These are phyloP conservation scores for Dicyrtomina minuta DNA, from an alignment of 2,888 invertebrate species.

Conservation along the genomic window DNA sequence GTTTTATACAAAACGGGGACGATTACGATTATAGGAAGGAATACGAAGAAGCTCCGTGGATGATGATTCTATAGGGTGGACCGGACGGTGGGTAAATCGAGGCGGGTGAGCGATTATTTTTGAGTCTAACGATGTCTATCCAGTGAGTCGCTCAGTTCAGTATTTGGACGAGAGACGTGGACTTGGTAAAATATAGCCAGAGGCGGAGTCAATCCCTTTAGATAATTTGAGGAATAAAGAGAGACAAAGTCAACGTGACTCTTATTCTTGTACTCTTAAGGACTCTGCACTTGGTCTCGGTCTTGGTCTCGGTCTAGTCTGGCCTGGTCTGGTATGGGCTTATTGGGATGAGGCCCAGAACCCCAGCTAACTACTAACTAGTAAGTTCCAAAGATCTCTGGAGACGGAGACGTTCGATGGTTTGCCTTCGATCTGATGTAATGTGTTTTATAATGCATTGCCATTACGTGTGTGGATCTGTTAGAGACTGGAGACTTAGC, in stretches of 20 bases:
- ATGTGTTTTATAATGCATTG: slow-evolving; percentile 20
- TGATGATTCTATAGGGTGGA: too few relatives aligned
- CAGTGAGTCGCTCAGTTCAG: not conserved
- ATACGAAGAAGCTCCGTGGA: too few relatives aligned
- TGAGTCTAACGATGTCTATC: slow-evolving; percentile 12
- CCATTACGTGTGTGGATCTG: not conserved
- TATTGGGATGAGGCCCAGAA: too few relatives aligned
- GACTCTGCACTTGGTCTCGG: slow-evolving; percentile 20
- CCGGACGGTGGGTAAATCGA: not conserved
- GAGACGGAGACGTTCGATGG: too few relatives aligned
- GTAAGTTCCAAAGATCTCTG: slow-evolving; percentile 17
- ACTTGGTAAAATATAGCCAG: too few relatives aligned
- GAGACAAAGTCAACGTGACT: slow-evolving; percentile 20
- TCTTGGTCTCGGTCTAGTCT: too few relatives aligned
- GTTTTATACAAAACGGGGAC: too few relatives aligned
- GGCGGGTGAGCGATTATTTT: slow-evolving; percentile 9
- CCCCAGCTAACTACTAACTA: too few relatives aligned
- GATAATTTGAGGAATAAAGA: slow-evolving; percentile 26
- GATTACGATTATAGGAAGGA: too few relatives aligned
- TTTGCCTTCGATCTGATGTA: slow-evolving; percentile 17
- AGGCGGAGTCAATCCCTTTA: slow-evolving; percentile 28
- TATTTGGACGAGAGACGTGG: slow-evolving; percentile 12
- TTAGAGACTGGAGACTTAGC: not conserved
- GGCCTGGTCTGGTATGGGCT: too few relatives aligned
- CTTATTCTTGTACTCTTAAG: not conserved